Evolutionary conservation across 2,797 vertebrate genomes (phyloP).

Genomic region (Urosaurus nigricauda): DNA sequence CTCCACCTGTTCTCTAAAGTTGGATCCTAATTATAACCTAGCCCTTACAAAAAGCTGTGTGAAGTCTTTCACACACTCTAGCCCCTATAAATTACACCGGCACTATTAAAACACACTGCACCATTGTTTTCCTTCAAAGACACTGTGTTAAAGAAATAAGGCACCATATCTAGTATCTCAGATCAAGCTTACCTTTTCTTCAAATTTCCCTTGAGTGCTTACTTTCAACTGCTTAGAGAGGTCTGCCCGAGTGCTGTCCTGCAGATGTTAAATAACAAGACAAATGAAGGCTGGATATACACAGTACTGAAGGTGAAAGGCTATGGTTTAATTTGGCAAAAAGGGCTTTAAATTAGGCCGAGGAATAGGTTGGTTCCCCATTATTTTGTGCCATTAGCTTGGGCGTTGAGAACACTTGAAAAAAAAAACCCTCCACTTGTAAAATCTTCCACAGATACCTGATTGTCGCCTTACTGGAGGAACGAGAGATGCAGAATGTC

Average conservation of each 20-base stretch:
- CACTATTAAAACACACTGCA: slow-evolving; percentile 8
- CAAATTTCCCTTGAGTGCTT: slow-evolving; percentile 63
- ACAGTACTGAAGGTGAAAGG: slow-evolving; percentile 77
- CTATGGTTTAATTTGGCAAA: slow-evolving; percentile 78
- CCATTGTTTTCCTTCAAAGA: slow-evolving; percentile 36
- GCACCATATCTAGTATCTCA: slow-evolving; percentile 44
- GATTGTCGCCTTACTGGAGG: slow-evolving; percentile 74
- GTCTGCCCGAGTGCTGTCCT: slow-evolving; percentile 48
- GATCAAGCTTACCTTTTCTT: slow-evolving; percentile 58
- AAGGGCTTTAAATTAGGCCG: slow-evolving; percentile 81
- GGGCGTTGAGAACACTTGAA: slow-evolving; percentile 78
- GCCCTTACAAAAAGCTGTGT: slow-evolving; percentile 26
- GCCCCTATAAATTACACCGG: slow-evolving; percentile 22
- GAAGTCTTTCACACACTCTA: background rate
- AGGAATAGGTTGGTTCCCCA: slow-evolving; percentile 77
- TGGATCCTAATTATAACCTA: slow-evolving; percentile 40
- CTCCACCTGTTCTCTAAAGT: slow-evolving; percentile 26
- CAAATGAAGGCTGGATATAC: slow-evolving; percentile 67
- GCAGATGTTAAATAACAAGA: slow-evolving; percentile 76
- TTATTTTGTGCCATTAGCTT: slow-evolving; percentile 82
- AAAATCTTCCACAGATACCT: slow-evolving; percentile 70
- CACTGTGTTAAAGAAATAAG: slow-evolving; percentile 48
- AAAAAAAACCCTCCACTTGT: slow-evolving; percentile 65
- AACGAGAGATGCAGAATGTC: slow-evolving; percentile 78
- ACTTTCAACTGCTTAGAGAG: slow-evolving; percentile 65